Base-by-base conservation (phyloP, 2,888 invertebrate genomes). In the Plebejus argus region DNA sequence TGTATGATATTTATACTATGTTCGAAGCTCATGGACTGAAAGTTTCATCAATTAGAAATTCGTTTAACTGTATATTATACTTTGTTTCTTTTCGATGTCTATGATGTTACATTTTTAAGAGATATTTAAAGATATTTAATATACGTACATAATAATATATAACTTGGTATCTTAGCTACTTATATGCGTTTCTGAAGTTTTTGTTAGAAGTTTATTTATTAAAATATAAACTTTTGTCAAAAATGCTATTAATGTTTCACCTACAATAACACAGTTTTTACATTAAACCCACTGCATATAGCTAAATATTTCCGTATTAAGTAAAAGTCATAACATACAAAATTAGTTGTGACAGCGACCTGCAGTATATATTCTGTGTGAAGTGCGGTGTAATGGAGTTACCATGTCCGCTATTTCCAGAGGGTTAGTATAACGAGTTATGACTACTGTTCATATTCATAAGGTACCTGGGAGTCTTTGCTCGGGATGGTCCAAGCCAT, bases 381-480 rank as follows among this genome's bases (percentile, higher is more conserved):
- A 66, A 66, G 66, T 66, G 33, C 66, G 66, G 28, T 28, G 56
- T 79, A 80, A 80, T 80, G 80, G 80, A 78, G 71, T 79, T 78
- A 75, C 78, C 79, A 70, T 80, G 80, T 79, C 76, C 78, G 78
- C 76, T 79, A 66, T 66, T 66, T 66, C 58, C 33, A 77, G 78
- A 71, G 56, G 77, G 79, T 76, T 77, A 56, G 72, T 76, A 78
- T 78, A 76, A 79, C 74, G 76, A 78, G 76, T 58, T 77, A 79
- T 58, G 77, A 76, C 70, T 78, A 56, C 39, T 66, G 76, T 78
- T 76, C 76, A 77, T 78, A 79, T 77, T 78, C 78, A 80, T 80
- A 61, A 76, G 70, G 75, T 58, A 20, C 53, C 53, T 53, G 53
- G 53, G 18, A 53, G 15, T 18, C 53, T 15, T 5, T 18, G 15